Evolutionary conservation across 2,888 invertebrate genomes (phyloP).

Genomic region (Pterobdella sp.): DNA sequence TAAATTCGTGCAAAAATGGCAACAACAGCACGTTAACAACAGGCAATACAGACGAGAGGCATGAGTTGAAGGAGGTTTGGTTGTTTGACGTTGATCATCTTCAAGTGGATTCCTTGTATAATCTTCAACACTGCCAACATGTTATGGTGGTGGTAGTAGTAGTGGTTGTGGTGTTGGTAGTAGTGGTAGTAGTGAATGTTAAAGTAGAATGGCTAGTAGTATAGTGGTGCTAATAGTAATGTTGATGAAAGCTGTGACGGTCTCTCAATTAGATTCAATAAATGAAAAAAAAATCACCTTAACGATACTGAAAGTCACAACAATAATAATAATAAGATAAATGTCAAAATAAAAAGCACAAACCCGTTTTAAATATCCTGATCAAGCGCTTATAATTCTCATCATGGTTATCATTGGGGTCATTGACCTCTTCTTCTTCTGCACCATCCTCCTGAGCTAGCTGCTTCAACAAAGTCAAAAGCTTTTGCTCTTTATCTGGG

Average conservation of each 20-base stretch:
- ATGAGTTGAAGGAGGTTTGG: neutral
- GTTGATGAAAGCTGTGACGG: too few species aligned
- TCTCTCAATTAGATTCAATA: too few species aligned
- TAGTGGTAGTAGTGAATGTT: too few species aligned
- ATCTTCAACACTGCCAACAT: neutral
- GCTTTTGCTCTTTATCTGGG: neutral
- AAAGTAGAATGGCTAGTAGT: too few species aligned
- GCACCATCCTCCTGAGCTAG: neutral
- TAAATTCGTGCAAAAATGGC: neutral
- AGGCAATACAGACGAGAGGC: neutral
- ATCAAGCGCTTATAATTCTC: neutral
- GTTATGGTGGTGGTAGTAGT: neutral
- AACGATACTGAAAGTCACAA: too few species aligned
- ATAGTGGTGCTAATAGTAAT: too few species aligned
- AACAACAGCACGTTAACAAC: neutral
- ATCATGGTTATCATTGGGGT: neutral
- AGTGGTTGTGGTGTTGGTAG: neutral
- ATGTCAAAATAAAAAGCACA: neutral
- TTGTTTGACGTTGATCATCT: conserved; percentile 8
- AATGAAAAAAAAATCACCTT: too few species aligned
- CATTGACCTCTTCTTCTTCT: neutral
- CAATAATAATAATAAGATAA: too few species aligned
- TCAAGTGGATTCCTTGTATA: neutral
- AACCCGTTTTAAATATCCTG: conserved; percentile 4
- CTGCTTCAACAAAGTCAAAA: neutral